Evolutionary conservation across 2,113 vertebrate genomes (phyloP), one percentile per base, ranked within the genome.

Genomic region (Notiomystis cincta): DNA sequence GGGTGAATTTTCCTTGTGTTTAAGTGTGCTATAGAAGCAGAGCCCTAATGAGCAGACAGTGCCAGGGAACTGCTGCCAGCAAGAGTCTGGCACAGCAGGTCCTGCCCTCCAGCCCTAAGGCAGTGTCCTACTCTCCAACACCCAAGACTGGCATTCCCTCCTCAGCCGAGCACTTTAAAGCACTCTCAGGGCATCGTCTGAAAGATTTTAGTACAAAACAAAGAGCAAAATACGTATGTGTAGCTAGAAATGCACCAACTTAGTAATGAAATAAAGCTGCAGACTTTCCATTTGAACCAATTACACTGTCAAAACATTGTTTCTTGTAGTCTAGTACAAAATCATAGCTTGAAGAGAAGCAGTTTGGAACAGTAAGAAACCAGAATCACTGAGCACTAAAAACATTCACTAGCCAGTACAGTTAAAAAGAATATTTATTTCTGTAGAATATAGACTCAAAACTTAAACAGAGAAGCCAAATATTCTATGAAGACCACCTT

Each of bases 341-440:
- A 85, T 3, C 50, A 38, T 58, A 67, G 72, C 51, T 75, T 58
- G 56, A 51, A 89, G 45, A 83, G 81, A 73, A 77, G n/a, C 11
- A 82, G 28, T 85, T 51, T 84, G 62, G 67, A 95, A 84, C 64
- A 91, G 51, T 53, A 58, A 90, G 51, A 65, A 62, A 80, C 30
- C 42, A 75, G 62, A 72, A 64, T 56, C 33, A 71, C 27, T 56
- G 22, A 85, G 50, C 42, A 50, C 66, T 87, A 66, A 10, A 85
- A 79, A 44, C 33, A 81, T 66, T 71, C 81, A 71, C 45, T 75
- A 89, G 88, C 42, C 89, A 92, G 90, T 47, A 79, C 82, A 70
- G 57, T 92, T 93, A n/a, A 95, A 98, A 97, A 82, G 73, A 96
- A 94, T 80, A 90, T 88, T 95, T 78, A 94, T 96, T 93, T 96